Evolutionary conservation across 2,797 vertebrate species (phyloP), one percentile per base, ranked within the genome.

Genomic region (Percopsis omiscomaycus): DNA sequence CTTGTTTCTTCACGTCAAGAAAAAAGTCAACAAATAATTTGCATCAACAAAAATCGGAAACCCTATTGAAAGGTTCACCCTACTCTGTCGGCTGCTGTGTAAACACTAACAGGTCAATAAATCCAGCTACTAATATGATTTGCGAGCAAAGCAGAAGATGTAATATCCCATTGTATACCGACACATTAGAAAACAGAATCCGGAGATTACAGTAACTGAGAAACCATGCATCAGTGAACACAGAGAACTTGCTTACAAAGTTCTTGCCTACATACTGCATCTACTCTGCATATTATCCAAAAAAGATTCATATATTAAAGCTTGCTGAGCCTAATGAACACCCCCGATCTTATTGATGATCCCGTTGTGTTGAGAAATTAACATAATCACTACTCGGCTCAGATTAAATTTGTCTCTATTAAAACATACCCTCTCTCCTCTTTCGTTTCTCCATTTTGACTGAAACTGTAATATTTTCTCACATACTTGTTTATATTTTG

Each of bases 341-440:
- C 83, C 84, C 79, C 5, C n/a, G 55, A 71, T 84, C 85, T 90
- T 88, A 91, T 88, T 91, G 88, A 91, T 88, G 84, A 84, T 84
- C 82, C 84, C 66, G 84, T 89, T 89, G 79, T 85, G 75, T 50
- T 61, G 63, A 65, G 77, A 69, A 89, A 88, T 91, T 90, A 85
- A 82, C 89, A 91, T 91, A 90, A 89, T 89, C 80, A 52, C 83
- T 87, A 62, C 76, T 86, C 86, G 84, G 77, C 81, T 61, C 76
- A 67, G 82, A 89, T 90, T 88, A 86, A 81, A 88, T 88, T 85
- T 81, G 75, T 74, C 77, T 80, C 78, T 80, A 85, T 86, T 87
- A 84, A 85, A 80, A 82, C 70, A 55, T 67, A 73, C 74, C 64
- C 63, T 61, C 62, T 61, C 75, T 77, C 46, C 28, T 62, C 69